Percentiles rank a stretch among this genome's conserved stretches.
These are phyloP conservation scores for Mormyrus iriodes DNA, from an alignment of 2,113 vertebrate species.

Conservation along the genomic window DNA sequence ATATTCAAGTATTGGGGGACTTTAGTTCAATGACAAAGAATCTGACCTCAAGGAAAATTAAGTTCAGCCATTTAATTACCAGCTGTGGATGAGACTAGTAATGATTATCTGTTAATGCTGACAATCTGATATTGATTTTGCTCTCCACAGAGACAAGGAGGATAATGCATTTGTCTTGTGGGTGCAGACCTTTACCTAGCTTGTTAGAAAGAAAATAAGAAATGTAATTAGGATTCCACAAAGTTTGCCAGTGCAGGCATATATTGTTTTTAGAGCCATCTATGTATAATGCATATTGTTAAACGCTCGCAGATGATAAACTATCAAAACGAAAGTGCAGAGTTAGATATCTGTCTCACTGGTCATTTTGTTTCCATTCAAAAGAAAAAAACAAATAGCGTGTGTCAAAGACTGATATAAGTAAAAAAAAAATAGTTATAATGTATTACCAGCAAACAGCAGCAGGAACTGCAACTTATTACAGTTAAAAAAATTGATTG, in stretches of 20 bases:
- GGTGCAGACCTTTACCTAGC: constrained; percentile 25
- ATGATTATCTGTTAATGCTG: constrained; percentile 55
- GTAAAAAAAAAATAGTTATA: no score
- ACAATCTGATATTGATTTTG: constrained; percentile 44
- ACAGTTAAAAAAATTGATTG: no score
- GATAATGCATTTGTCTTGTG: constrained; percentile 39
- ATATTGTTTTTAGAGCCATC: constrained; percentile 5
- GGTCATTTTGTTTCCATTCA: neutral
- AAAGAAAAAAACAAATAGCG: neutral
- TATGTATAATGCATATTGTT: neutral
- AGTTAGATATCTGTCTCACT: neutral
- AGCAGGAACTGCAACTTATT: no score
- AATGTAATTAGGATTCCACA: constrained; percentile 40
- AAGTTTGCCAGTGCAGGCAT: constrained; percentile 29
- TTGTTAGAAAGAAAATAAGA: constrained; percentile 20
- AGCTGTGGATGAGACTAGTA: constrained; percentile 38
- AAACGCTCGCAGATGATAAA: neutral
- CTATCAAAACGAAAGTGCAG: neutral
- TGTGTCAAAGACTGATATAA: no score
- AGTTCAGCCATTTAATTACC: constrained; percentile 52
- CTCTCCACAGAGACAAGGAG: constrained; percentile 34
- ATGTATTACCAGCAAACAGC: no score
- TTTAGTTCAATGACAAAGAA: constrained; percentile 34
- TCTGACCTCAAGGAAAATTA: constrained; percentile 50
- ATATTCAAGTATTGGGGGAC: constrained; percentile 23